Evolutionary conservation across 2,888 invertebrate species (phyloP), one percentile per base, ranked within the genome.

Genomic region (Eilema caniola): DNA sequence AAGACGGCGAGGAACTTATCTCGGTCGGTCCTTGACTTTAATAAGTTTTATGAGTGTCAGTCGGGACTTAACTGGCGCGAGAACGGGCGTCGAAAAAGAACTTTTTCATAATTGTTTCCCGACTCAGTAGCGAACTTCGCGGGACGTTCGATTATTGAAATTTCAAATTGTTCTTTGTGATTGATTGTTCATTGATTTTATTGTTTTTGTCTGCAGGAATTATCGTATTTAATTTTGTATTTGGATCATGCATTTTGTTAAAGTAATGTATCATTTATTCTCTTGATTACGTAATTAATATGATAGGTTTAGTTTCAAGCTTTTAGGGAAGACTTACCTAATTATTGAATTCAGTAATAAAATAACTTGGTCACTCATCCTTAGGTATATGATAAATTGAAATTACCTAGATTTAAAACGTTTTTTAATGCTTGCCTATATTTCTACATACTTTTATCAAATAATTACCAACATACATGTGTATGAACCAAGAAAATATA

Each of bases 41-140:
- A 95, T 95, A 95, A 95, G 94, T 95, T 95, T 95, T 94, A 94
- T 93, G 94, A 95, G 94, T 93, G 94, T 93, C 94, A 93, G 93
- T 90, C 92, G 92, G 88, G 93, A 93, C 92, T 92, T 92, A 93
- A 94, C 94, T 91, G 94, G 90, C 91, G 92, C 92, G 93, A 88
- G 92, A 93, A 94, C 92, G 91, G 89, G 89, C 90, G 90, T 87
- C 89, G 89, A 90, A 92, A 92, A 92, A 90, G 90, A 94, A 94
- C 94, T 94, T 95, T 93, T 93, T 93, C 92, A 93, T 95, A 94
- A 95, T 95, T 95, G 95, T 95, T 95, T 95, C 91, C 89, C 86
- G 89, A 92, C 77, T 82, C 89, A 89, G 88, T 88, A 85, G 86
- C 82, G 83, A 91, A 91, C 85, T 93, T 85, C 85, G 80, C 85